Conservation (phyloP, 2,888 invertebrate genomes). For the Philonicus albiceps region DNA sequence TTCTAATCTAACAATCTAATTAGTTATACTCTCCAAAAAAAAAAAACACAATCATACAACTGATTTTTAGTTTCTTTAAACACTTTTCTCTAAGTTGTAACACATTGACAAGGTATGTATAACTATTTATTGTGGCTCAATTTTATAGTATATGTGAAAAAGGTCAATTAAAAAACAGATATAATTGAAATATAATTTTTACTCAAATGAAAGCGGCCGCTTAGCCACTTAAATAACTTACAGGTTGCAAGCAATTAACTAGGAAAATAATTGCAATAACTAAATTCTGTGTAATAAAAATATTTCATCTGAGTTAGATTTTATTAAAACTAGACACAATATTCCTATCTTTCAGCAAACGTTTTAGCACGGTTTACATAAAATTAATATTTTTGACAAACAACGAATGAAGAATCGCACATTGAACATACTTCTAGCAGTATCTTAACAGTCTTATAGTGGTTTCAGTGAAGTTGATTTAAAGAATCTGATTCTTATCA, state of each 20-base stretch:
- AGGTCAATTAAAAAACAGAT: not conserved
- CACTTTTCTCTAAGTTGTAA: too few species aligned
- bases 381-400: conserved; percentile 4
- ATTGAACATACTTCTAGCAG: conserved; percentile 17
- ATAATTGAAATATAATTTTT: not conserved
- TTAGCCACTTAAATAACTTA: conserved; percentile 3
- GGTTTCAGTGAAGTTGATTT: conserved; percentile 1
- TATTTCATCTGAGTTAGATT: conserved; percentile 16
- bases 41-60: too few species aligned
- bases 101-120: too few species aligned
- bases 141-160: too few species aligned
- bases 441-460: conserved; percentile 34
- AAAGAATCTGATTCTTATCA: not conserved
- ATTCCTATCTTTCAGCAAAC: conserved; percentile 5
- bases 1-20: too few species aligned
- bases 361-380: not conserved
- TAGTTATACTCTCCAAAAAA: too few species aligned
- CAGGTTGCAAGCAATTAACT: not conserved
- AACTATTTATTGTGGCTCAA: too few species aligned
- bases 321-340: conserved; percentile 1
- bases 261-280: conserved; percentile 22
- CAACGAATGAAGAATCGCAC: not conserved
- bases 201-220: not conserved
- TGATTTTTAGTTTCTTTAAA: too few species aligned
- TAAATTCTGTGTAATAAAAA: conserved; percentile 7